These are phyloP conservation scores for Brachylomia viminalis DNA, from an alignment of 2,888 invertebrate genomes.

Conservation along the genomic window DNA sequence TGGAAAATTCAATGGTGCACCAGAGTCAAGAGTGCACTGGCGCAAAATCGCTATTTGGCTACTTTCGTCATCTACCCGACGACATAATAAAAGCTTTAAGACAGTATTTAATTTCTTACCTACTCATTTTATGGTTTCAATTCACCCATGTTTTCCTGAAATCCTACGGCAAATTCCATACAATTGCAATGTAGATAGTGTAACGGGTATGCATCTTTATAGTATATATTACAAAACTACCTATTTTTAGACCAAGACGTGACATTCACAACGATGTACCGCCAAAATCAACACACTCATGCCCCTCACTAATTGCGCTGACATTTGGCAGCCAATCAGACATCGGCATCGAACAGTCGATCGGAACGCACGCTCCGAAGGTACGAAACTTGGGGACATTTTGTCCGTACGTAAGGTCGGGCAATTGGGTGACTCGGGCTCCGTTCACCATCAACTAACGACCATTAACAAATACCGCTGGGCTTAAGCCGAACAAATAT, in stretches of 20 bases:
- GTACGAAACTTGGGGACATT: constrained; percentile 29
- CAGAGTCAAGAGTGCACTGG: not conserved
- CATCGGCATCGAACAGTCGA: constrained; percentile 14
- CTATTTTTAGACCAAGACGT: constrained; percentile 35
- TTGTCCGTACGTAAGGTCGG: constrained; percentile 51
- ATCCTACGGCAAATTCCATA: not conserved
- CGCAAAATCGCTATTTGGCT: not conserved
- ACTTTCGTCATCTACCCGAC: not conserved
- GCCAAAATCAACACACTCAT: constrained; percentile 38
- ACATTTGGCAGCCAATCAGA: constrained; percentile 53
- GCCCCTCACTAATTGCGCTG: constrained; percentile 48
- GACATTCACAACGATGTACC: constrained; percentile 41
- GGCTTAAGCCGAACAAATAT: constrained; percentile 76
- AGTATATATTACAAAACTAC: constrained; percentile 9
- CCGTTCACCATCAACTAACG: constrained; percentile 73
- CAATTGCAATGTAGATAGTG: not conserved
- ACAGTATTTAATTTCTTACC: not conserved
- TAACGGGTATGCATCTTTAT: not conserved
- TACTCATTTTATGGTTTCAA: not conserved
- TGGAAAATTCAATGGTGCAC: not conserved
- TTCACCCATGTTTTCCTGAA: not conserved
- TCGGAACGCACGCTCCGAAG: constrained; percentile 34
- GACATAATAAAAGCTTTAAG: not conserved
- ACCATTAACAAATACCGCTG: constrained; percentile 77
- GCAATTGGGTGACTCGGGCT: constrained; percentile 14